Base-by-base conservation (phyloP, 2,113 vertebrate species). In the Vulpes vulpes region DNA sequence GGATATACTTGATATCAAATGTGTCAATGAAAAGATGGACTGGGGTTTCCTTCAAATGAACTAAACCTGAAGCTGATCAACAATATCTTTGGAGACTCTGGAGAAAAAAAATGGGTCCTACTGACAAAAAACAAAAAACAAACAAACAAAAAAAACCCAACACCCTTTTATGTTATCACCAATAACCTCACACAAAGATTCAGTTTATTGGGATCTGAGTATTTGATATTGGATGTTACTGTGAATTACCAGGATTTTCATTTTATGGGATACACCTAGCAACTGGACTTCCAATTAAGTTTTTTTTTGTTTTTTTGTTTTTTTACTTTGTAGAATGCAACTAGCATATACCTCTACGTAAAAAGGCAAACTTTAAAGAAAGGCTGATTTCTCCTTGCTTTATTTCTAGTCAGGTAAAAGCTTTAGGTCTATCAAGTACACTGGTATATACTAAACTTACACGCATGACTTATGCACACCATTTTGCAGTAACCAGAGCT, bases 1-100 rank as follows among this genome's bases (percentile, higher is more conserved):
- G 43, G n/a, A 59, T 81, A 64, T 76, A 69, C 43, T 89, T 86
- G 16, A 8, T 30, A 60, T 85, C 23, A 51, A 32, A 74, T 53
- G 15, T 82, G 12, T 74, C 89, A 65, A 74, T 92, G 78, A 73
- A 97, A 95, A 94, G n/a, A 17, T 92, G 11, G 32, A 94, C 15
- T 67, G 11, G 25, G 25, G 62, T 69, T 94, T 9, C 53, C 23
- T 92, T 84, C 59, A 91, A 83, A 73, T 60, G 89, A 93, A 49
- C 30, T 53, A 38, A 88, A 57, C 22, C 15, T 88, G 8, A 96
- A 93, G 19, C 23, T 84, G 74, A 67, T 73, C 35, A 23, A 89
- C 2, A 71, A 27, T 57, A 69, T 79, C 57, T 20, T 19, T 80
- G 55, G 53, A 88, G 60, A 73, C 6, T 59, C 20, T 91, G 65